Percentiles rank a stretch among this genome's conserved stretches.
These are phyloP conservation scores for Bombus pascuorum DNA, from an alignment of 1,140 invertebrate species.

Conservation along the genomic window DNA sequence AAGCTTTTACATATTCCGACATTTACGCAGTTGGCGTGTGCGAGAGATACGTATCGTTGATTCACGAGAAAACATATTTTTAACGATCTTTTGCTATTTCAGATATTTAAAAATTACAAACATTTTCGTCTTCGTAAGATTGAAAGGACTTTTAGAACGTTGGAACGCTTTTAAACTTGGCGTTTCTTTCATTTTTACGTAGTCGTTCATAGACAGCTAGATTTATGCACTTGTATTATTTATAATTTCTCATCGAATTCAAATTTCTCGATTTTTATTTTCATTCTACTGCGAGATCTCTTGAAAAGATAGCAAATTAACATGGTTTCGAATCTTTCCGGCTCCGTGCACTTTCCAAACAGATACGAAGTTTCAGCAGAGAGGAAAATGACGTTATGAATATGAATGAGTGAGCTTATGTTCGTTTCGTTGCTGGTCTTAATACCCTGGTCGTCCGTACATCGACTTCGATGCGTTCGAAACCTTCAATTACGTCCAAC, in stretches of 20 bases:
- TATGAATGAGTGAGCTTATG: constrained; percentile 35
- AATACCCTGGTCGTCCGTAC: constrained; percentile 1
- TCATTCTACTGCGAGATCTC: background rate
- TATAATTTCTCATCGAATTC: background rate
- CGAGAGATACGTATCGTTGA: background rate
- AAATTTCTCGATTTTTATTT: background rate
- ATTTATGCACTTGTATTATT: background rate
- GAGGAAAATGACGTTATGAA: constrained; percentile 37
- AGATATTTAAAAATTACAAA: background rate
- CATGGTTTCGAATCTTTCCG: constrained; percentile 1
- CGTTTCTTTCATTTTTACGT: background rate
- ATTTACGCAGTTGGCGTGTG: too few species aligned
- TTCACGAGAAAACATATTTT: background rate
- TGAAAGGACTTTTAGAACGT: background rate
- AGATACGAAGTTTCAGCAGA: background rate
- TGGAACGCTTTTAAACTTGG: background rate
- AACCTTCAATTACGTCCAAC: constrained; percentile 7
- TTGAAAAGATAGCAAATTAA: background rate
- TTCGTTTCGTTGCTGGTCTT: constrained; percentile 27
- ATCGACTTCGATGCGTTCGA: background rate
- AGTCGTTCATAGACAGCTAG: too few species aligned
- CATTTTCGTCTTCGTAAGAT: rapidly evolving
- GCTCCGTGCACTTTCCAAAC: background rate
- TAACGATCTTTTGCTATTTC: rapidly evolving
- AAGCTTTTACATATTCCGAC: too few species aligned